These are phyloP conservation scores for Rhizomys pruinosus DNA, from an alignment of 2,113 vertebrate species.

Conservation along the genomic window DNA sequence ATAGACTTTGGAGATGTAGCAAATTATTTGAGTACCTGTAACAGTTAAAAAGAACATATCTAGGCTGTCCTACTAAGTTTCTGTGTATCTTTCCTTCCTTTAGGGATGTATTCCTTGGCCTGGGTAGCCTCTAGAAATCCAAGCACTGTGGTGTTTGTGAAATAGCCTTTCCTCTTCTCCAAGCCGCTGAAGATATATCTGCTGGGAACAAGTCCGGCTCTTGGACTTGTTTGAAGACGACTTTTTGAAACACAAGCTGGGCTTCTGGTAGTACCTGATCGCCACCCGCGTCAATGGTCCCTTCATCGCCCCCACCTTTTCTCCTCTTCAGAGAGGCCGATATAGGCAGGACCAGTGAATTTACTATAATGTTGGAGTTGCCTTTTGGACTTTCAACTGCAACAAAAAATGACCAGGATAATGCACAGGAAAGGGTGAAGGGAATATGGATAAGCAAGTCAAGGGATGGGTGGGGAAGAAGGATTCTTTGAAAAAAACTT, in stretches of 20 bases:
- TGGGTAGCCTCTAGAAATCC: slow-evolving; percentile 87
- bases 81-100: slow-evolving; percentile 62
- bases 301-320: slow-evolving; percentile 43
- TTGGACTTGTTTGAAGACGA: no score
- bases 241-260: slow-evolving; percentile 62
- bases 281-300: background rate
- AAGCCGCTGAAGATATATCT: slow-evolving; percentile 71
- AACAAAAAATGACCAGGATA: slow-evolving; percentile 52
- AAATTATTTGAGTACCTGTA: slow-evolving; percentile 30
- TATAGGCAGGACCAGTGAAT: slow-evolving; percentile 51
- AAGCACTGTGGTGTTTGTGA: slow-evolving; percentile 85
- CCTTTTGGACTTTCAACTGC: slow-evolving; percentile 67
- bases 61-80: slow-evolving; percentile 53
- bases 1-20: background rate
- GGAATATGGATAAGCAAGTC: slow-evolving; percentile 59
- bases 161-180: slow-evolving; percentile 78
- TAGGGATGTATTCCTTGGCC: slow-evolving; percentile 86
- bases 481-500: slow-evolving; percentile 50
- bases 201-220: slow-evolving; percentile 51
- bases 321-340: slow-evolving; percentile 18
- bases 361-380: slow-evolving; percentile 63
- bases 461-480: background rate
- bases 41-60: slow-evolving; percentile 6
- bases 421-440: slow-evolving; percentile 45
- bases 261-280: slow-evolving; percentile 73